A percentile compares a stretch with the other conserved stretches of the same genome.
These are phyloP conservation scores for Gambusia yucatana DNA, from an alignment of 2,797 vertebrate species.

Conservation along the genomic window DNA sequence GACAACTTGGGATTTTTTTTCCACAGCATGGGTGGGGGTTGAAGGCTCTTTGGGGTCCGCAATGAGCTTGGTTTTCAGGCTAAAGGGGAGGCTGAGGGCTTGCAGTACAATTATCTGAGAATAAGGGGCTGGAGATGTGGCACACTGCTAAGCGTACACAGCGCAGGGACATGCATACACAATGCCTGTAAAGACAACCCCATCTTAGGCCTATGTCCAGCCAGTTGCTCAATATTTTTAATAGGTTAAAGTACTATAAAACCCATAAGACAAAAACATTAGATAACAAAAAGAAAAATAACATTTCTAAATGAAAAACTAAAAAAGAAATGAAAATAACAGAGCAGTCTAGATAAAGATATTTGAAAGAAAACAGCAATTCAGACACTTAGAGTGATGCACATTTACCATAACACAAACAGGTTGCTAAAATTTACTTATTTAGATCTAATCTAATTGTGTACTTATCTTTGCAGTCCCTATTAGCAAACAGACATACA, in stretches of 20 bases:
- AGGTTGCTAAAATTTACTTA: conserved; percentile 66
- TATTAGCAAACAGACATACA: conserved; percentile 43
- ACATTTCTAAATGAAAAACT: neutral
- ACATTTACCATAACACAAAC: conserved; percentile 52
- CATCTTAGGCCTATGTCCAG: conserved; percentile 59
- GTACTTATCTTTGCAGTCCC: conserved; percentile 51
- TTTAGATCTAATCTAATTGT: conserved; percentile 66
- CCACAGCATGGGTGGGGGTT: conserved; percentile 57
- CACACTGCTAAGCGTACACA: conserved; percentile 87
- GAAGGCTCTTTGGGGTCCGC: conserved; percentile 90
- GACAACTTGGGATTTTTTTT: conserved; percentile 99
- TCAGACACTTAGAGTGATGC: conserved; percentile 34
- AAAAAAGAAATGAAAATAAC: conserved; percentile 4
- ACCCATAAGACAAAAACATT: conserved; percentile 16
- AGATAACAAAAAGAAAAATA: neutral
- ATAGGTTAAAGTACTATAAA: conserved; percentile 59
- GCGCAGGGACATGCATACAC: conserved; percentile 50
- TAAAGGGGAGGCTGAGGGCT: conserved; percentile 96
- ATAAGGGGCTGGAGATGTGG: conserved; percentile 96
- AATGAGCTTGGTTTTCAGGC: conserved; percentile 99
- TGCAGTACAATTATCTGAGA: conserved; percentile 99
- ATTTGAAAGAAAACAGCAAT: conserved; percentile 25
- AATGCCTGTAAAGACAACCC: conserved; percentile 64
- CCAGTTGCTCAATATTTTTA: conserved; percentile 60
- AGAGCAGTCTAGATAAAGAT: neutral